These are phyloP conservation scores for Willisornis vidua DNA, from an alignment of 2,113 vertebrate species.

Conservation along the genomic window DNA sequence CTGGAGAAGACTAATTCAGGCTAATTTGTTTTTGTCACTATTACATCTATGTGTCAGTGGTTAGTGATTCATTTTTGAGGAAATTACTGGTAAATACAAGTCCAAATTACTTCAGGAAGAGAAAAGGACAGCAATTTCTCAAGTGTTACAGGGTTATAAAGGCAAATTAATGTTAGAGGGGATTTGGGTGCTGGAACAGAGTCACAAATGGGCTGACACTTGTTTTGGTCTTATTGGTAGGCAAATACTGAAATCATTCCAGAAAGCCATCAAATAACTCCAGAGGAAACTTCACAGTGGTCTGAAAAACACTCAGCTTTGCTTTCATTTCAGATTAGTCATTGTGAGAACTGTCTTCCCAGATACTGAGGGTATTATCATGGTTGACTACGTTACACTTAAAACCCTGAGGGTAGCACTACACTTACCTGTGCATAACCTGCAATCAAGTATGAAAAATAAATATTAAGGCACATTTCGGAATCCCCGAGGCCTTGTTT, in stretches of 20 bases:
- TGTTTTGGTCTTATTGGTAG: not conserved
- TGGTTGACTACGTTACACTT: conserved; percentile 66
- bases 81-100: conserved; percentile 3
- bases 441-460: conserved; percentile 71
- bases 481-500: conserved; percentile 55
- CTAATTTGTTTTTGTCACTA: not conserved
- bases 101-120: not conserved
- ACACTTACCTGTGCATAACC: conserved; percentile 65
- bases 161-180: not conserved
- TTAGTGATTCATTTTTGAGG: not conserved
- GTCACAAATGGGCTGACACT: not conserved
- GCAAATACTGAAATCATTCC: not conserved
- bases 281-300: not conserved
- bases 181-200: not conserved
- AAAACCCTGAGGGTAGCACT: conserved; percentile 64
- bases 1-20: not conserved
- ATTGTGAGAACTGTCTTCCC: conserved; percentile 16
- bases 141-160: not conserved
- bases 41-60: not conserved
- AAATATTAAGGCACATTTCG: conserved; percentile 63
- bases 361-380: conserved; percentile 62
- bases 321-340: conserved; percentile 56
- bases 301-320: conserved; percentile 27
- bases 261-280: not conserved
- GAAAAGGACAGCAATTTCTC: not conserved